Evolutionary conservation across 2,113 vertebrate species (phyloP).

Genomic region (Fulmarus glacialis): DNA sequence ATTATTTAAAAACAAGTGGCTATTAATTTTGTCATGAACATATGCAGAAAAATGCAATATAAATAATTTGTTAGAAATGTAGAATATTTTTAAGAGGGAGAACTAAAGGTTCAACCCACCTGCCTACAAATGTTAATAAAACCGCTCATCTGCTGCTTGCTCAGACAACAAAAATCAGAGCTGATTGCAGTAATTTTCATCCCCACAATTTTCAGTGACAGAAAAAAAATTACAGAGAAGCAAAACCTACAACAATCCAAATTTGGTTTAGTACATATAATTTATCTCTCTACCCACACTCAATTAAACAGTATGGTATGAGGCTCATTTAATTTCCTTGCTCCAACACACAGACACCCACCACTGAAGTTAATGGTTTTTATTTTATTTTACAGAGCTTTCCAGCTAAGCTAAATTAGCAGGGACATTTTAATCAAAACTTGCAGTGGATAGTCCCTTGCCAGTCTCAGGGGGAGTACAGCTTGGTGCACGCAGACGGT

Average conservation of each 20-base stretch:
- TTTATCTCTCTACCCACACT: not conserved
- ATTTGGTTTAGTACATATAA: not conserved
- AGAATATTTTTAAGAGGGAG: not conserved
- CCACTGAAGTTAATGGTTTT: not conserved
- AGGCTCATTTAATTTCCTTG: not conserved
- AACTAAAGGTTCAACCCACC: not conserved
- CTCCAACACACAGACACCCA: not conserved
- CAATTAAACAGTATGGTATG: not conserved
- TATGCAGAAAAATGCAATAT: not conserved
- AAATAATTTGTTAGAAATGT: not conserved
- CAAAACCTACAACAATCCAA: not conserved
- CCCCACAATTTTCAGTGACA: not conserved
- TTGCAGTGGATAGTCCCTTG: not conserved
- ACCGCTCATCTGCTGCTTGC: not conserved
- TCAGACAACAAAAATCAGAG: not conserved
- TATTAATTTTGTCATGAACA: not conserved
- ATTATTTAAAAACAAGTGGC: not conserved
- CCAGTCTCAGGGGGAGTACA: not conserved
- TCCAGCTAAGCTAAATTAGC: not conserved
- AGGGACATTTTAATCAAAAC: not conserved
- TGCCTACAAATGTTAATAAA: not conserved
- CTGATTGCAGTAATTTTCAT: not conserved
- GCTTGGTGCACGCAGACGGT: not conserved
- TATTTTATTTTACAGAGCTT: not conserved
- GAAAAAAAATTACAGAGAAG: not conserved